Evolutionary conservation across 1,140 invertebrate species (phyloP).

Genomic region (Brachionus sp.): DNA sequence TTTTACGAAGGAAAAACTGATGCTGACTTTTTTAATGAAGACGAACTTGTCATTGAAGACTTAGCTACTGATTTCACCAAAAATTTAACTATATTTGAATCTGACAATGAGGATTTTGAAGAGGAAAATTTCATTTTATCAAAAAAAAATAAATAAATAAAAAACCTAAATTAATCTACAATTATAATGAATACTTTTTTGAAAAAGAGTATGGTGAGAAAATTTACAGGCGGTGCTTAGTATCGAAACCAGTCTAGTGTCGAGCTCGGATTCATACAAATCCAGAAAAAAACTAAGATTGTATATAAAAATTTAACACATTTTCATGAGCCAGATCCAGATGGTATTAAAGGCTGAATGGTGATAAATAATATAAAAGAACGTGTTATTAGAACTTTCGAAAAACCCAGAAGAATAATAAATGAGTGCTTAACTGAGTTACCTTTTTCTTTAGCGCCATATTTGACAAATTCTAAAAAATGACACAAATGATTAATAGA

Average conservation of each 20-base stretch:
- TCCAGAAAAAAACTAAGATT: not conserved
- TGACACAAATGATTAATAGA: slow-evolving; percentile 10
- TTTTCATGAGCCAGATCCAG: not conserved
- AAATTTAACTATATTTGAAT: not conserved
- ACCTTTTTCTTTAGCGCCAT: not conserved
- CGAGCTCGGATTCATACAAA: not conserved
- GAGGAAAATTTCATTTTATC: not conserved
- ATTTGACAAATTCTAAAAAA: not conserved
- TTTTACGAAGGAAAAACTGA: not conserved
- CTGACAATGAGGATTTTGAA: not conserved
- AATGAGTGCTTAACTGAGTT: not conserved
- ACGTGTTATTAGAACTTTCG: not conserved
- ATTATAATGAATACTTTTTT: not conserved
- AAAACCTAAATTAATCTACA: not conserved
- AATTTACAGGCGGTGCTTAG: not conserved
- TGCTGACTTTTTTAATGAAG: not conserved
- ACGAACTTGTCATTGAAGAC: not conserved
- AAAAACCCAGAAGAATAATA: not conserved
- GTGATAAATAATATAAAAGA: not conserved
- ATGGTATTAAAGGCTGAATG: not conserved
- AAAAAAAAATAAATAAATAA: not conserved
- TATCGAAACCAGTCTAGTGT: not conserved
- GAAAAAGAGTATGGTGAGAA: not conserved
- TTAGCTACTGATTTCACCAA: not conserved
- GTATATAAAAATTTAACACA: not conserved